These are phyloP conservation scores for Epizoanthus rinbou DNA, from an alignment of 92 coral and sea anemone genomes.

Conservation along the genomic window DNA sequence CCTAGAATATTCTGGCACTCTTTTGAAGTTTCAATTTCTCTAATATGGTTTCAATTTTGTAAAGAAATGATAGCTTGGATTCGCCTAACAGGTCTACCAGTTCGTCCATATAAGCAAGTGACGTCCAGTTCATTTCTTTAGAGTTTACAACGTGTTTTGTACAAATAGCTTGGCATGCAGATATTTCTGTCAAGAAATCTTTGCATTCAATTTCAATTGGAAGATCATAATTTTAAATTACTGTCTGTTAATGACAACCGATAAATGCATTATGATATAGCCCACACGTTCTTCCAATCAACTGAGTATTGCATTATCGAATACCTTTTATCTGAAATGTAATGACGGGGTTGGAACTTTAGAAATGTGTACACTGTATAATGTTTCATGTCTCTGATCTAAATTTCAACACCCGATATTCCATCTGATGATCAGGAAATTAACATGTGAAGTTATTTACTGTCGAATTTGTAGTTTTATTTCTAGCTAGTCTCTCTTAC, in stretches of 20 bases:
- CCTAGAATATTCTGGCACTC: constrained; percentile 2
- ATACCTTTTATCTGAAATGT: no score
- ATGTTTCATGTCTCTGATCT: no score
- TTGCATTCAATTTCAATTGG: not conserved
- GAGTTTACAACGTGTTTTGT: not conserved
- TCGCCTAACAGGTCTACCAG: not conserved
- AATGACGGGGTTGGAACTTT: no score
- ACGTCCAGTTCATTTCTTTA: not conserved
- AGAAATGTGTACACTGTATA: no score
- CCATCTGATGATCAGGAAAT: no score
- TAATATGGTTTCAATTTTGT: constrained; percentile 24
- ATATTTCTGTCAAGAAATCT: not conserved
- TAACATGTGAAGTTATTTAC: no score
- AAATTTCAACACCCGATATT: no score
- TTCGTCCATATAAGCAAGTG: not conserved
- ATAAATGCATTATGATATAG: not conserved
- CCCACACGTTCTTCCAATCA: not conserved
- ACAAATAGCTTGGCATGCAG: not conserved
- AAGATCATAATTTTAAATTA: not conserved
- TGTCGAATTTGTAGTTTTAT: no score
- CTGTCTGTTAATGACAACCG: not conserved
- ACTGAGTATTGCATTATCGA: not conserved
- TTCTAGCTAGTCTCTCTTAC: no score
- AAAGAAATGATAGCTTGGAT: not conserved
- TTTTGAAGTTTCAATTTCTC: not conserved